Percentiles rank a stretch among this genome's conserved stretches.
These are phyloP conservation scores for Epirrita christyi DNA, from an alignment of 2,888 invertebrate species.

Conservation along the genomic window DNA sequence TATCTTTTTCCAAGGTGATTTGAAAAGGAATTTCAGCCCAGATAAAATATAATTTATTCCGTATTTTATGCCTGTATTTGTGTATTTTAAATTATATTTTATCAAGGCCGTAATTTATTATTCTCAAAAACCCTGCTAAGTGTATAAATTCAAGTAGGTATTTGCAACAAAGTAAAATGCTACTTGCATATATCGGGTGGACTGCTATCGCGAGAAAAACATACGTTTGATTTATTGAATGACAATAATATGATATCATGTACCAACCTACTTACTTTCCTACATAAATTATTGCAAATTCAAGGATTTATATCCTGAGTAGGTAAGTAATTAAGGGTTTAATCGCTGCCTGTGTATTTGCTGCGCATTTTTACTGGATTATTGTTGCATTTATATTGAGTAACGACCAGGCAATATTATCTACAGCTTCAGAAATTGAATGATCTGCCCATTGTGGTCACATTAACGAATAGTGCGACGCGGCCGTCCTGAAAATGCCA, in stretches of 20 bases:
- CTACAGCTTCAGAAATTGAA: too few relatives aligned
- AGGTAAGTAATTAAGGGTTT: background rate
- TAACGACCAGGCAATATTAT: background rate
- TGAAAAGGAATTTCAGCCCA: too few relatives aligned
- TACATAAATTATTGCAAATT: background rate
- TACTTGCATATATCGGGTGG: constrained; percentile 17
- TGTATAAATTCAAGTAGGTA: too few relatives aligned
- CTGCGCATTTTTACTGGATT: background rate
- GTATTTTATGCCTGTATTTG: too few relatives aligned
- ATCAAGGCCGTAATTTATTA: too few relatives aligned
- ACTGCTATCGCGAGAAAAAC: constrained; percentile 42
- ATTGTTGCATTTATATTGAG: background rate
- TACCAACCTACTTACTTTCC: background rate
- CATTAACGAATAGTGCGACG: too few relatives aligned
- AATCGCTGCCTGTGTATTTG: background rate
- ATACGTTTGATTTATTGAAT: constrained; percentile 43
- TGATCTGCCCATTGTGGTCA: too few relatives aligned
- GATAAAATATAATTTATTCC: too few relatives aligned
- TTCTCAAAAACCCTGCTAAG: too few relatives aligned
- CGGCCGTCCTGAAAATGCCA: too few relatives aligned
- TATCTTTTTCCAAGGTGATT: too few relatives aligned
- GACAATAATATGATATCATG: constrained; percentile 31
- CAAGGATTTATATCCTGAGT: background rate
- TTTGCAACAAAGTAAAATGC: constrained; percentile 17
- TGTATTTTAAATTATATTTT: too few relatives aligned